These are phyloP conservation scores for Chloebia gouldiae DNA, from an alignment of 2,113 vertebrate genomes.

Conservation along the genomic window DNA sequence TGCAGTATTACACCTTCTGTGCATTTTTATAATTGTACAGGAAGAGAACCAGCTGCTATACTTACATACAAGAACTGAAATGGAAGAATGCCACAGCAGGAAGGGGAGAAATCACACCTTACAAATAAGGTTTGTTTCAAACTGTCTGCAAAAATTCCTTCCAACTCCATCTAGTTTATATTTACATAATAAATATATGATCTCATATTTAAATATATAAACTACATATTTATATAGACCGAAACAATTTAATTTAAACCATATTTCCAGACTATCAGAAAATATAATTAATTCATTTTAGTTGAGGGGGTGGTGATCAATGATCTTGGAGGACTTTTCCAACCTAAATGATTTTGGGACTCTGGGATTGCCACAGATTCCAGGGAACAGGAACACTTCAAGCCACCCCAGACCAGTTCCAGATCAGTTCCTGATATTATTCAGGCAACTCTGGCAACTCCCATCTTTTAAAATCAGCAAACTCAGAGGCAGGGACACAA, in stretches of 20 bases:
- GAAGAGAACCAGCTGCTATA: not conserved
- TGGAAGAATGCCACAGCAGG: not conserved
- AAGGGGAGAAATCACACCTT: not conserved
- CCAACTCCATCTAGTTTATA: not conserved
- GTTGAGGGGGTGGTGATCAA: accelerated
- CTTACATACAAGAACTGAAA: accelerated
- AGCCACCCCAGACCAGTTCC: not conserved
- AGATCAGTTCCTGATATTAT: not conserved
- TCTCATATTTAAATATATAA: not conserved
- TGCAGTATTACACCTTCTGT: not conserved
- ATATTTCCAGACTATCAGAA: not conserved
- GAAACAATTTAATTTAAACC: not conserved
- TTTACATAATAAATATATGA: not conserved
- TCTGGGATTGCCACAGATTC: not conserved
- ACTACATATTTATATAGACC: not conserved
- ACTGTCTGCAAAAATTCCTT: not conserved
- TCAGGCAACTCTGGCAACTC: not conserved
- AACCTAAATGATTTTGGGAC: not conserved
- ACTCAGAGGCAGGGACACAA: not conserved
- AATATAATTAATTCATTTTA: not conserved
- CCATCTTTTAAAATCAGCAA: not conserved
- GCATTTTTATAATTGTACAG: accelerated
- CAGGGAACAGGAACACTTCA: not conserved
- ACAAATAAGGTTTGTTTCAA: not conserved
- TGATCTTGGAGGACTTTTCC: not conserved